Evolutionary conservation across 2,797 vertebrate genomes (phyloP), one percentile per base, ranked within the genome.

Genomic region (Kryptolebias ocellatus): DNA sequence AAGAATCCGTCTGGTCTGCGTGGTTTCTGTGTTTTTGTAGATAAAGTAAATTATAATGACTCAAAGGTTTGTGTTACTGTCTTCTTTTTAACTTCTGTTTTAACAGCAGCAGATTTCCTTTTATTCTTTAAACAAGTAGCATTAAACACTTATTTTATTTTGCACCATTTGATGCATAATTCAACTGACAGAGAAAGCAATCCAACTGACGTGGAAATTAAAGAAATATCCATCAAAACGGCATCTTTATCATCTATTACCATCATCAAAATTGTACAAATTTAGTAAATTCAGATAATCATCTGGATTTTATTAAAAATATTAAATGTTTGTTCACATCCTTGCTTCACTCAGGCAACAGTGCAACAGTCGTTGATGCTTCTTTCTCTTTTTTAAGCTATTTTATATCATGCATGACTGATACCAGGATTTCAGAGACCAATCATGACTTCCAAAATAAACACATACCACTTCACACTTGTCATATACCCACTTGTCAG

Each of bases 381-480:
- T 15, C 16, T n/a, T 42, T 52, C 16, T 16, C 28, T 39, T 27
- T 39, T 18, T 28, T 56, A 14, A 47, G 16, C 12, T 47, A 27
- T 45, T 34, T 64, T 24, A 34, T 50, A 37, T 14, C 64, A 45
- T 20, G 16, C 17, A 29, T 18, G 31, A 60, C 5, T 14, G 28
- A 1, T 50, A 17, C 16, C 31, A 0, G 12, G 11, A 8, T 52
- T 45, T 29, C 49, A 46, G n/a, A 45, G 14, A 12, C 1, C 7
- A 18, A 8, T 15, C 60, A 51, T 34, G 16, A 45, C 39, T n/a
- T 53, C 15, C 12, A n/a, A 2, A 16, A 12, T 15, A 28, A 31
- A 18, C 2, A 69, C 34, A 39, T 61, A 61, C 27, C n/a, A 27
- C 34, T 63, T 44, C 50, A n/a, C 46, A 55, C 24, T 47, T 49